These are phyloP conservation scores for Drosophila chauvacae DNA, from an alignment of 1,140 invertebrate genomes.

Conservation along the genomic window DNA sequence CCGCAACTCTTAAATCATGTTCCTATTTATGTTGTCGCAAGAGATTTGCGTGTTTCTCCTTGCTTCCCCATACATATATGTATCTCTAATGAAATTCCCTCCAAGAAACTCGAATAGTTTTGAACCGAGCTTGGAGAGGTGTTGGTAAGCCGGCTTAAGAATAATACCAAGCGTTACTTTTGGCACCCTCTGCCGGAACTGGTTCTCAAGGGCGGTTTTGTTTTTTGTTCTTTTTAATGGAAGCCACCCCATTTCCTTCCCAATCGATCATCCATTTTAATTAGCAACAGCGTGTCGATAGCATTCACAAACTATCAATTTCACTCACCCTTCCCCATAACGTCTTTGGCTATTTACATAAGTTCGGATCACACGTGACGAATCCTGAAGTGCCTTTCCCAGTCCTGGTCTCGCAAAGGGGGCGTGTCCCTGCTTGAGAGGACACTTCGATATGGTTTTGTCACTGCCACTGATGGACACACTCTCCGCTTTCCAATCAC, in stretches of 20 bases:
- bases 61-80: not conserved
- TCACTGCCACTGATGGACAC: constrained; percentile 42
- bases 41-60: constrained; percentile 74
- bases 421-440: constrained; percentile 63
- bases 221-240: constrained; percentile 27
- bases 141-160: constrained; percentile 71
- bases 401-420: constrained; percentile 19
- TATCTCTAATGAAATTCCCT: constrained; percentile 34
- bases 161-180: constrained; percentile 51
- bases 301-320: constrained; percentile 81
- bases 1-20: constrained; percentile 80
- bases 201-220: constrained; percentile 76
- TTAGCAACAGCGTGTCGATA: constrained; percentile 82
- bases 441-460: constrained; percentile 68
- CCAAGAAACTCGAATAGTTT: constrained; percentile 11
- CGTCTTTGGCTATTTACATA: constrained; percentile 69
- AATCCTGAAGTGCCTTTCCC: constrained; percentile 71
- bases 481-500: constrained; percentile 19
- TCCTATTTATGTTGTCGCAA: constrained; percentile 84
- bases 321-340: constrained; percentile 47
- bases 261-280: constrained; percentile 83
- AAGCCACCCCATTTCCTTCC: constrained; percentile 19
- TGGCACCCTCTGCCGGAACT: constrained; percentile 20
- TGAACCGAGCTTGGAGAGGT: constrained; percentile 48
- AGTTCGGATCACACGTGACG: constrained; percentile 70